Evolutionary conservation across 1,140 invertebrate genomes (phyloP), one percentile per base, ranked within the genome.

Genomic region (Ooceraea biroi): DNA sequence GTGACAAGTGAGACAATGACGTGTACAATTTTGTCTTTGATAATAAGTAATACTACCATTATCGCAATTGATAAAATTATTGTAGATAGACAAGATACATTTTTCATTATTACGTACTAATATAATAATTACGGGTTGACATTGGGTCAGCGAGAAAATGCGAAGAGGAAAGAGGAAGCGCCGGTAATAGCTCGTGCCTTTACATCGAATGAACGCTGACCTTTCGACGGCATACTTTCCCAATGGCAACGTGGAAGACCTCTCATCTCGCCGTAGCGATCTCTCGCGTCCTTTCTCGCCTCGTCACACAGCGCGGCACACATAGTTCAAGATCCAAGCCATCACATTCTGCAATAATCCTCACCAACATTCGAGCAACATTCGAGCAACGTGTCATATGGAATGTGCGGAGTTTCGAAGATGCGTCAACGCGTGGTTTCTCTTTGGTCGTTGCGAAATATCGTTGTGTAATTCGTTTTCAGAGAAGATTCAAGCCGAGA

Each of bases 141-240:
- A 27, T n/a, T 27, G 48, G 19, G 27, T 25, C 25, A 14, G 52
- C 48, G n/a, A 30, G 36, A 68, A 76, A 58, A 73, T 50, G 66
- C 36, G 25, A n/a, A 44, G 48, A 60, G 82, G 61, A 58, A 69
- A 41, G 63, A 87, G 84, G 69, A 86, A 89, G 76, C 68, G 22
- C 27, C 22, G 83, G 36, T 36, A 36, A 83, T 82, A 44, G 44
- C 68, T 50, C 46, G 82, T 73, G 19, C 27, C 63, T 58, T n/a
- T 30, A 60, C 12, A 58, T 58, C 50, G 61, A 83, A 68, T 86
- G 88, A 86, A 85, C 87, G 90, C 83, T 93, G 93, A 94, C 93
- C 93, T 94, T 94, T 93, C 86, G 73, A 71, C 89, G 92, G 87
- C 93, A 93, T 85, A 94, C 93, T 94, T 94, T 94, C 93, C 89